phyloP scores from a whole-genome alignment of 2,888 invertebrate species.

The Oxystoma pomonae region DNA sequence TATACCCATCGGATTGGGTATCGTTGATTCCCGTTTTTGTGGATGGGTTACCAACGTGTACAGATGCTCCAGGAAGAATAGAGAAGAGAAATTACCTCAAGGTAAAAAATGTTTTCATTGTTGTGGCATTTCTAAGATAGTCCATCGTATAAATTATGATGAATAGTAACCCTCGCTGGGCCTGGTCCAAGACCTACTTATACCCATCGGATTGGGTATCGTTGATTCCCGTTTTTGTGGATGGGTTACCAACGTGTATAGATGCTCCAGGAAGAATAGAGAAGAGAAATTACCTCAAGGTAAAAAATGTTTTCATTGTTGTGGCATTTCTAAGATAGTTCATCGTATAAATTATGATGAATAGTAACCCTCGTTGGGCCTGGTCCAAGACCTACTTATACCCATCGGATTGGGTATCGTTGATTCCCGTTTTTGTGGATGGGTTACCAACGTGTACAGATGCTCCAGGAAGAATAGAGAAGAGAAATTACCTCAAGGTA shows the following conservation, averaged over 20 bases:
- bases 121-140: not conserved
- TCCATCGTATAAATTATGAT: too few species aligned
- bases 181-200: conserved; percentile 53
- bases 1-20: conserved; percentile 54
- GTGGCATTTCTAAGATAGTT: not conserved
- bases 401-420: conserved; percentile 55
- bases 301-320: conserved; percentile 27
- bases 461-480: conserved; percentile 39
- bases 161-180: conserved; percentile 58
- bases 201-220: conserved; percentile 55
- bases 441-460: conserved; percentile 53
- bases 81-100: conserved; percentile 47
- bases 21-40: conserved; percentile 56
- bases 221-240: conserved; percentile 56
- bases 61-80: conserved; percentile 40
- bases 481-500: conserved; percentile 49
- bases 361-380: conserved; percentile 56
- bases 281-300: conserved; percentile 48
- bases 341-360: too few species aligned
- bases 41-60: conserved; percentile 54
- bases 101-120: conserved; percentile 36
- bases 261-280: conserved; percentile 38
- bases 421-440: conserved; percentile 55
- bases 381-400: conserved; percentile 55
- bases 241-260: conserved; percentile 54